These are phyloP conservation scores for Linnaemya tessellans DNA, from an alignment of 2,888 invertebrate genomes.

Conservation along the genomic window DNA sequence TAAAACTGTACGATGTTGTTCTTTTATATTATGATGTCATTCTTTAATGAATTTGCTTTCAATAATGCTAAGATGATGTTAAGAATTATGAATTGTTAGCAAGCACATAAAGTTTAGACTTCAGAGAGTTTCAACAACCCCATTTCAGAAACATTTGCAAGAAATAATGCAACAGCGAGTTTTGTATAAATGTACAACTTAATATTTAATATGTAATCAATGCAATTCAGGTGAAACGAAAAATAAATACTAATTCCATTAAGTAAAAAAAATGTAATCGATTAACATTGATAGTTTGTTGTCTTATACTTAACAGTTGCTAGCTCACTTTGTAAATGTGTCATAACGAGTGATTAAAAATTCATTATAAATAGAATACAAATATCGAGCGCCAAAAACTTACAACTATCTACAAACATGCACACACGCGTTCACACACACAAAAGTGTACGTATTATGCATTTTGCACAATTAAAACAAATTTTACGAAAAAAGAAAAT, in stretches of 20 bases:
- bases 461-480: conserved; percentile 60
- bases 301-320: no score
- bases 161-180: no score
- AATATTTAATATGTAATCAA: no score
- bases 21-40: conserved; percentile 46
- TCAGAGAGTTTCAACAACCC: no score
- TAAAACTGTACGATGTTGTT: neutral
- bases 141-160: no score
- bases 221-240: no score
- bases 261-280: no score
- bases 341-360: neutral
- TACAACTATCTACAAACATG: neutral
- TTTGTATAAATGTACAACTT: no score
- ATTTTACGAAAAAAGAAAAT: neutral
- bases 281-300: no score
- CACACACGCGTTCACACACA: neutral
- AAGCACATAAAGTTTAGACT: neutral
- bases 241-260: no score
- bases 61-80: neutral
- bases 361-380: neutral
- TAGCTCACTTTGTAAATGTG: no score
- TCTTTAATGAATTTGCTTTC: neutral
- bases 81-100: neutral
- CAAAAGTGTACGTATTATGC: conserved; percentile 12
- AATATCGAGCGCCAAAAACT: neutral